Percentiles rank a stretch among this genome's conserved stretches.
These are phyloP conservation scores for Eilema sororculum DNA, from an alignment of 2,888 invertebrate genomes.

Conservation along the genomic window DNA sequence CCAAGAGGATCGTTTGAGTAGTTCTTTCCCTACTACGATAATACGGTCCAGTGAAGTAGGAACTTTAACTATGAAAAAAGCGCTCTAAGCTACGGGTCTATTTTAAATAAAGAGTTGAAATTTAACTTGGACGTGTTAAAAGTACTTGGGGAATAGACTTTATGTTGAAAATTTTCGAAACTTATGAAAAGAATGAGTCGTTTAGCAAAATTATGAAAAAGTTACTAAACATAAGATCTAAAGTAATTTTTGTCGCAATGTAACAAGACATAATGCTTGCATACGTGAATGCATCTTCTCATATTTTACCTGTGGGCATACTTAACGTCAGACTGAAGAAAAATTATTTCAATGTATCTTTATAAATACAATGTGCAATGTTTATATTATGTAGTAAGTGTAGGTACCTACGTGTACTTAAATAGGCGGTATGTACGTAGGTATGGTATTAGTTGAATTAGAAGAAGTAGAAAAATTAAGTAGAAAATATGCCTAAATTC, in stretches of 20 bases:
- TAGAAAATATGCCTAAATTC: too few species aligned
- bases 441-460: too few species aligned
- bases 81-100: slow-evolving; percentile 14
- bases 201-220: neutral
- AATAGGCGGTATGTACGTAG: too few species aligned
- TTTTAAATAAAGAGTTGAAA: slow-evolving; percentile 18
- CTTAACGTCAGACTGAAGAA: slow-evolving; percentile 1
- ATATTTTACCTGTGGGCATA: neutral
- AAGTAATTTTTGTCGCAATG: neutral
- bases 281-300: neutral
- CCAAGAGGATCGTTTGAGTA: slow-evolving; percentile 15
- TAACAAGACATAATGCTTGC: slow-evolving; percentile 1
- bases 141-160: neutral
- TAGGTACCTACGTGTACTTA: too few species aligned
- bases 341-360: neutral
- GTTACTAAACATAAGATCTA: neutral
- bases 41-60: neutral
- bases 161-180: neutral
- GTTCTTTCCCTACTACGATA: slow-evolving; percentile 17
- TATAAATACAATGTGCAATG: neutral
- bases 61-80: slow-evolving; percentile 18
- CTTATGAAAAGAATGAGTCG: neutral
- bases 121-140: neutral
- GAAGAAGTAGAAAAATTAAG: too few species aligned
- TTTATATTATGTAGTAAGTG: neutral